These are phyloP conservation scores for Albula goreensis DNA, from an alignment of 2,113 vertebrate genomes.

Conservation along the genomic window DNA sequence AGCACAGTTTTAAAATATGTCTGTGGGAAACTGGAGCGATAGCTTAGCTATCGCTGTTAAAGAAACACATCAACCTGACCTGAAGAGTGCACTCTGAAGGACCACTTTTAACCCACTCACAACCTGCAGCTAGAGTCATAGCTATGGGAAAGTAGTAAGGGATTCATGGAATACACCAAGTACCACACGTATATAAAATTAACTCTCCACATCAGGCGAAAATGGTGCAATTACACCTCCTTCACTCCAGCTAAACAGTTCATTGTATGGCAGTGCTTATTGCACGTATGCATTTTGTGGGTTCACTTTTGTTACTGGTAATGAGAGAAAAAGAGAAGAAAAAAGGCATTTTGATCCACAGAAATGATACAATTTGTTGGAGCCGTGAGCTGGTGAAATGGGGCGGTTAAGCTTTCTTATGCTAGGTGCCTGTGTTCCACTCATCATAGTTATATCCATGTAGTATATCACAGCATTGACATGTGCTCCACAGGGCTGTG, in stretches of 20 bases:
- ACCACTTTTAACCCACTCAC: conserved; percentile 16
- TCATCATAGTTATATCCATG: background rate
- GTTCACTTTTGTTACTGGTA: background rate
- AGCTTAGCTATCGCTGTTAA: background rate
- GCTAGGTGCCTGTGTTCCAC: background rate
- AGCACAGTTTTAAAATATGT: background rate
- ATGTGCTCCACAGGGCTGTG: background rate
- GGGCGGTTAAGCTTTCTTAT: background rate
- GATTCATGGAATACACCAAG: background rate
- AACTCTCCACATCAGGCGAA: background rate
- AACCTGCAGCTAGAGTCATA: background rate
- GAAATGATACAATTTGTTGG: background rate
- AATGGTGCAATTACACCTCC: background rate
- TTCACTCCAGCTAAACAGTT: background rate
- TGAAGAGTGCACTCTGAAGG: background rate
- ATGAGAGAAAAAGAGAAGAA: background rate
- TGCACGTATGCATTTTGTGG: background rate
- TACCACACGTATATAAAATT: background rate
- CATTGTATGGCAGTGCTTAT: background rate
- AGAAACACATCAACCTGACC: conserved; percentile 6
- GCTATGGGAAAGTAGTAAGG: conserved; percentile 3
- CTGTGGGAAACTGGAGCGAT: background rate
- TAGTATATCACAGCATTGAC: background rate
- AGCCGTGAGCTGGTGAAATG: background rate
- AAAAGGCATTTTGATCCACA: background rate